Evolutionary conservation across 37 sponge, comb jelly and placozoan species (phyloP), one percentile per base, ranked within the genome.

Genomic region (Ianthella basta): DNA sequence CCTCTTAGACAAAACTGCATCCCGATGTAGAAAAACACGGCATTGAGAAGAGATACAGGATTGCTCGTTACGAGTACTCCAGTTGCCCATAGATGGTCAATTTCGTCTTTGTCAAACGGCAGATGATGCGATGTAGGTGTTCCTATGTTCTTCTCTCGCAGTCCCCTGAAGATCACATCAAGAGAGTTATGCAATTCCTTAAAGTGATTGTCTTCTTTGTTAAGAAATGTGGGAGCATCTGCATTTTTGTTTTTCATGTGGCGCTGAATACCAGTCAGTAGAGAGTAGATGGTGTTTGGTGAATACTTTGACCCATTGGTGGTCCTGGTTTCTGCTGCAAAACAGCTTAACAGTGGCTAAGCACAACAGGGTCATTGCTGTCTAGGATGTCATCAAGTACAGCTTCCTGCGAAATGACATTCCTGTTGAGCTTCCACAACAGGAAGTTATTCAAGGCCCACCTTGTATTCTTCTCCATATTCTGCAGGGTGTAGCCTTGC

Each of bases 151-250:
- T 65, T n/a, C 37, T 40, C 38, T 34, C 36, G 84, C 15, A 84
- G 59, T 35, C 41, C 27, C 1, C 61, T 25, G 34, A 69, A 72
- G 50, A 55, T 55, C 18, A 2, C 14, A 18, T 70, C 84, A 27
- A 69, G 37, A 25, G 54, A 69, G 33, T 25, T 27, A 34, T 84
- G 84, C 23, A 84, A 32, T 10, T 60, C 16, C 27, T 34, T 59
- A 27, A 74, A 85, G 2, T 36, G 38, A 37, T 23, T 20, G 29
- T 85, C 63, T 14, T 75, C 59, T 20, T 27, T 82, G 83, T 82
- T 41, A 25, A 82, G 41, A 21, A 85, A 85, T 20, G 73, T 85
- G 6, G 85, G 85, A 56, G 44, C 29, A 32, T 35, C 60, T 15
- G 21, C 14, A 16, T 82, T 60, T 41, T 12, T 16, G 3, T 12